Conservation (phyloP, 2,113 vertebrate genomes). For the Caloenas nicobarica region DNA sequence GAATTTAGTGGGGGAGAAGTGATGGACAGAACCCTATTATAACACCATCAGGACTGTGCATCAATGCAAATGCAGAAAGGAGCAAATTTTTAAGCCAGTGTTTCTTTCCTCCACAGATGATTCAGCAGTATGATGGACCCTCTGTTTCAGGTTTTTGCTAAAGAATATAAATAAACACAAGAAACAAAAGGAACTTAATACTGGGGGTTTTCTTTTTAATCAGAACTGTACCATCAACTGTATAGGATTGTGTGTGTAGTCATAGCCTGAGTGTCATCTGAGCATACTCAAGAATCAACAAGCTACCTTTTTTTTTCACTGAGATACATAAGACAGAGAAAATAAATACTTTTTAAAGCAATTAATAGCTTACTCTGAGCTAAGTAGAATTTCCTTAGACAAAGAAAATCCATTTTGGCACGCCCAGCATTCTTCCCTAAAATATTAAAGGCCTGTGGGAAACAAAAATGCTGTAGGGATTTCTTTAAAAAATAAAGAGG, state of each 20-base stretch:
- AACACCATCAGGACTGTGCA: neutral
- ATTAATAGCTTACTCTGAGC: neutral
- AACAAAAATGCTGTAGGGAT: neutral
- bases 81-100: neutral
- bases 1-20: neutral
- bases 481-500: neutral
- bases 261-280: neutral
- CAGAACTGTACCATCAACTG: neutral
- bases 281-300: neutral
- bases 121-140: neutral
- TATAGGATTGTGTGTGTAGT: neutral
- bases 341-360: neutral
- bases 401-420: neutral
- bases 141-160: neutral
- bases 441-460: neutral
- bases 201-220: neutral
- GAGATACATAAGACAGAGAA: rapidly evolving
- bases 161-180: neutral
- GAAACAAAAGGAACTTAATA: neutral
- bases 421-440: neutral
- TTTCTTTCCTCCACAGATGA: neutral
- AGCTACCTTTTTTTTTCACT: neutral
- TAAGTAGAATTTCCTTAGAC: neutral
- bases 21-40: neutral
- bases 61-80: neutral